Evolutionary conservation across 92 coral and sea anemone genomes (phyloP).

Genomic region (Umimayanthus chanpuru): DNA sequence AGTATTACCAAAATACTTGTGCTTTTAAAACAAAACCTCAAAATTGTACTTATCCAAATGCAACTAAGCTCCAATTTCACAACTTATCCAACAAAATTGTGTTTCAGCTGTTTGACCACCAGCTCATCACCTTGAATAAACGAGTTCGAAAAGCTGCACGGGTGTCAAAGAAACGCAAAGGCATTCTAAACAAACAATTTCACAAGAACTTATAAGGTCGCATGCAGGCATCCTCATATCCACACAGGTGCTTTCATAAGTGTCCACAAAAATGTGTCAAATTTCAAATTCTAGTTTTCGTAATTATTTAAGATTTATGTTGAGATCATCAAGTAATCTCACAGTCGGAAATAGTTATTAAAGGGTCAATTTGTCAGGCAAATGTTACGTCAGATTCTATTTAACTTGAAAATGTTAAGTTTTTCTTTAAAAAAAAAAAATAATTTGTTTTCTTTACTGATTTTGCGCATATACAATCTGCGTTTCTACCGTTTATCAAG

Average conservation of each 20-base stretch:
- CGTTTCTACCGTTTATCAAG: background rate
- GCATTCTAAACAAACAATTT: background rate
- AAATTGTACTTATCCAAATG: too few species aligned
- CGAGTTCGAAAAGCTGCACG: too few species aligned
- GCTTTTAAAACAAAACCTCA: too few species aligned
- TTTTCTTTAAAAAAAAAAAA: background rate
- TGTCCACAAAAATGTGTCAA: background rate
- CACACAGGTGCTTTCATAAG: too few species aligned
- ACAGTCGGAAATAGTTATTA: background rate
- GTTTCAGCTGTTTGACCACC: too few species aligned
- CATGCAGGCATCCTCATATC: background rate
- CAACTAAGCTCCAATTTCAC: too few species aligned
- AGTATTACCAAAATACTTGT: too few species aligned
- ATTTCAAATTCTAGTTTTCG: background rate
- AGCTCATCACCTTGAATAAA: too few species aligned
- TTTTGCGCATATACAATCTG: background rate
- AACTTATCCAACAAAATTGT: too few species aligned
- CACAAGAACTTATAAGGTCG: background rate
- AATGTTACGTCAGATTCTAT: slow-evolving; percentile 15
- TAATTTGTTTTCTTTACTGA: background rate
- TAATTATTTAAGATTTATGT: background rate
- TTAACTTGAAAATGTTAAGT: background rate
- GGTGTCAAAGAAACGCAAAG: too few species aligned
- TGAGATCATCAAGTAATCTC: background rate
- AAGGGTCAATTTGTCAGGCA: slow-evolving; percentile 43